Evolutionary conservation across 1,140 invertebrate species (phyloP), one percentile per base, ranked within the genome.

Genomic region (Prorops nasuta): DNA sequence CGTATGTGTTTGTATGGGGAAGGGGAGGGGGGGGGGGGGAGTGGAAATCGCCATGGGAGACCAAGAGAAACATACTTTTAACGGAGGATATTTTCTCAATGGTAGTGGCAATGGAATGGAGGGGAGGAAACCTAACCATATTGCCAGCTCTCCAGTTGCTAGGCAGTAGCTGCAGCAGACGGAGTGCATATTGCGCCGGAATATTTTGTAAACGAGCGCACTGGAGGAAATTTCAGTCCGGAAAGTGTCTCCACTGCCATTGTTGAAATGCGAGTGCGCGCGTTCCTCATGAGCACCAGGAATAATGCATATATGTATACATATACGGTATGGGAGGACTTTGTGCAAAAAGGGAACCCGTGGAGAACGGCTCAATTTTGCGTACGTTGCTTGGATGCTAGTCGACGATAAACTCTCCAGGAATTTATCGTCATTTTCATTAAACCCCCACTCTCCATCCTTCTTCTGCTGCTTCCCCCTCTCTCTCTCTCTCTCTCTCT

Each of bases 61-160:
- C 36, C 15, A 9, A 8, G 36, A 38, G 17, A 38, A 38, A 38
- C 36, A 18, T 15, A 10, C 36, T 18, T 18, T 10, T 38, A 38
- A 12, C 36, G 34, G 17, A 6, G 8, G 31, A 41, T 35, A 41
- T n/a, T n/a, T n/a, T n/a, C n/a, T n/a, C n/a, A n/a, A n/a, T n/a
- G n/a, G n/a, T n/a, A n/a, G n/a, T n/a, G 17, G 36, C 15, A 32
- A 1, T n/a, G 19, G n/a, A n/a, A n/a, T n/a, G n/a, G n/a, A n/a
- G n/a, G n/a, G n/a, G n/a, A n/a, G n/a, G n/a, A n/a, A n/a, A 9
- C 15, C 41, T 31, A 54, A 48, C 38, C 16, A 18, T 18, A 28
- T 42, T 44, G 32, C 35, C 21, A 51, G 40, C 10, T 32, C 24
- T 18, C 44, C 22, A 39, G 36, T 46, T 15, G 35, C 37, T 35